These are phyloP conservation scores for Saguinus midas DNA, from an alignment of 2,113 vertebrate genomes.

Conservation along the genomic window DNA sequence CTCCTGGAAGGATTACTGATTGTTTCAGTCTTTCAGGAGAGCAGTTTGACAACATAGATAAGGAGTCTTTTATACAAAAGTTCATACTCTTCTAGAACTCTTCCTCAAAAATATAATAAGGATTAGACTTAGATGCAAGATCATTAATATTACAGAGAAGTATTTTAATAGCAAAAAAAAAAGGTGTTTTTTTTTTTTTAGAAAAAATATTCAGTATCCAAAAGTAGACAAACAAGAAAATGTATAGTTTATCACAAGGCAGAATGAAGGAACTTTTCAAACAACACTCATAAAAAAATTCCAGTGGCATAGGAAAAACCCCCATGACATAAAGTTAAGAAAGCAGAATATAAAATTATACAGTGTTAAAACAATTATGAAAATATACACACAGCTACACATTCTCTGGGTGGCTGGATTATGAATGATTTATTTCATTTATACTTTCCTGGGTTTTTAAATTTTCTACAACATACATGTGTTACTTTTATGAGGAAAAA, in stretches of 20 bases:
- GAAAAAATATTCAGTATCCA: not conserved
- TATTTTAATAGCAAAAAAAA: not conserved
- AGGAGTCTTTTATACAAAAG: not conserved
- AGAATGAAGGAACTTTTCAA: constrained; percentile 9
- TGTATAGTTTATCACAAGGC: not conserved
- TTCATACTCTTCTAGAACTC: not conserved
- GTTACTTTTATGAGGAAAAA: constrained; percentile 33
- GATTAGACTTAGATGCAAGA: not conserved
- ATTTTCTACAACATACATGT: not conserved
- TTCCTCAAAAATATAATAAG: constrained; percentile 3
- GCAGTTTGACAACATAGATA: not conserved
- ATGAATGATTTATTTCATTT: constrained; percentile 26
- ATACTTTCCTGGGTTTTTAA: constrained; percentile 16
- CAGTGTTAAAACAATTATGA: not conserved
- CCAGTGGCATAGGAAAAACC: not conserved
- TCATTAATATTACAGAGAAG: not conserved
- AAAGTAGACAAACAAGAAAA: constrained; percentile 32
- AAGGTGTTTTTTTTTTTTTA: not conserved
- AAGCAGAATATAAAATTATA: constrained; percentile 5
- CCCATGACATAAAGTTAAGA: not conserved
- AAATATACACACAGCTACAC: not conserved
- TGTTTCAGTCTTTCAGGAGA: constrained; percentile 31
- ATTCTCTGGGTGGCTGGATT: constrained; percentile 14
- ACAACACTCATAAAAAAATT: not conserved
- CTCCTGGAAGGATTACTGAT: not conserved